Percentiles rank a stretch among this genome's conserved stretches.
Conservation (phyloP, 2,888 invertebrate genomes). For the Eucriotettix oculatus region DNA sequence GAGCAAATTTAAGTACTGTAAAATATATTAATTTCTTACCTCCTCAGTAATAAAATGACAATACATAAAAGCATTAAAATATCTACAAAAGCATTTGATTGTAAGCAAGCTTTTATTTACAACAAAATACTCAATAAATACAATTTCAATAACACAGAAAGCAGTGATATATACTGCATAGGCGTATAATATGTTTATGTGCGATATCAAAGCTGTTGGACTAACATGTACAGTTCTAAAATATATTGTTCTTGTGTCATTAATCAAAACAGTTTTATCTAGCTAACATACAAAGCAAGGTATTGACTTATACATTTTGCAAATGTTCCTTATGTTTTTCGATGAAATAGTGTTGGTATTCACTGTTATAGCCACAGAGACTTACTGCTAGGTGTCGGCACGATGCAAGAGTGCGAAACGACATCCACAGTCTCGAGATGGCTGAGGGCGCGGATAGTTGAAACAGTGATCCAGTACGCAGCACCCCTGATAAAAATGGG, state of each 20-base stretch:
- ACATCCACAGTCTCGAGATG: constrained; percentile 66
- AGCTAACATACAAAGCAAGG: not conserved
- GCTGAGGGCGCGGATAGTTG: constrained; percentile 37
- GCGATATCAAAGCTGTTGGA: no score
- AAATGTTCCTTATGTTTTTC: not conserved
- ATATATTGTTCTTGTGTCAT: not conserved
- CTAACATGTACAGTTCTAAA: no score
- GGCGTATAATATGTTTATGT: no score
- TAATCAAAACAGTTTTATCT: not conserved
- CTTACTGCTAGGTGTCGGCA: constrained; percentile 38
- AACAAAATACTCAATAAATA: no score
- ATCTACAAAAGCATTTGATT: no score
- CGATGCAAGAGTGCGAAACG: constrained; percentile 80
- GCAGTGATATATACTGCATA: no score
- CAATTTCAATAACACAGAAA: no score
- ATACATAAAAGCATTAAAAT: no score
- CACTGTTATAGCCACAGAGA: not conserved
- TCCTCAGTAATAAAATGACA: no score
- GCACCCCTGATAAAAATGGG: constrained; percentile 50
- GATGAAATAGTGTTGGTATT: not conserved
- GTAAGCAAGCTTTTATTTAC: no score
- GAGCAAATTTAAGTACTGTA: no score
- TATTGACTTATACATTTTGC: not conserved
- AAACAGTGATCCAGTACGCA: constrained; percentile 80
- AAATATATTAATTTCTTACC: no score